Base-by-base conservation (phyloP, 2,113 vertebrate genomes). In the Tringa solitaria region DNA sequence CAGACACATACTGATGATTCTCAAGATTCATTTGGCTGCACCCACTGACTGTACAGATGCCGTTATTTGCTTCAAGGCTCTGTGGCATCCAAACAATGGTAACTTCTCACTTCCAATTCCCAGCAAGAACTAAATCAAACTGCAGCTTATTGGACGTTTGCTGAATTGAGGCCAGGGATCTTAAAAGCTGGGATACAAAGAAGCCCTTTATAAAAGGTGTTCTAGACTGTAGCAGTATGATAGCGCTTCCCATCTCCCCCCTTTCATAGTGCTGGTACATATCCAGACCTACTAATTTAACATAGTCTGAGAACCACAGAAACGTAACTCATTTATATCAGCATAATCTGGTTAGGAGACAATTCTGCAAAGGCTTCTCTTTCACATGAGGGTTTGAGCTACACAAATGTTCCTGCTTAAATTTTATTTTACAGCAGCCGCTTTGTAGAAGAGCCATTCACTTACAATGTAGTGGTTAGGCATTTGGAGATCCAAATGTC, bases 121-220 rank as follows among this genome's bases (percentile, higher is more conserved):
- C 79, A 64, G 87, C 13, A 51, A 95, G 87, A 95, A 54, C 83
- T 96, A 93, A 90, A 96, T 94, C 91, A 86, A 83, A 88, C 87
- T 90, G 85, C 67, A 85, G 61, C 33, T 95, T 96, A 87, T 92
- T 96, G 92, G 89, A 83, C 93, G 26, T 84, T 80, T 79, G 60
- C 77, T 95, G 91, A 96, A 95, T 75, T 77, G 77, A 87, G 74
- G 89, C 94, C 93, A 93, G 89, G 84, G 92, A 94, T 93, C 89
- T 95, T 93, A 87, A 88, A 96, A 80, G 77, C 90, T 89, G 39
- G 65, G 57, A 65, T 92, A 96, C 95, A 97, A 96, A 96, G 95
- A 87, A 95, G 70, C 81, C 63, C 61, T 96, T 96, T 85, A 57
- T 93, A 79, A 77, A 94, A 93, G 84, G 61, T 87, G 69, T 90